Base-by-base conservation (phyloP, 2,797 vertebrate species). In the Borostomias antarcticus region DNA sequence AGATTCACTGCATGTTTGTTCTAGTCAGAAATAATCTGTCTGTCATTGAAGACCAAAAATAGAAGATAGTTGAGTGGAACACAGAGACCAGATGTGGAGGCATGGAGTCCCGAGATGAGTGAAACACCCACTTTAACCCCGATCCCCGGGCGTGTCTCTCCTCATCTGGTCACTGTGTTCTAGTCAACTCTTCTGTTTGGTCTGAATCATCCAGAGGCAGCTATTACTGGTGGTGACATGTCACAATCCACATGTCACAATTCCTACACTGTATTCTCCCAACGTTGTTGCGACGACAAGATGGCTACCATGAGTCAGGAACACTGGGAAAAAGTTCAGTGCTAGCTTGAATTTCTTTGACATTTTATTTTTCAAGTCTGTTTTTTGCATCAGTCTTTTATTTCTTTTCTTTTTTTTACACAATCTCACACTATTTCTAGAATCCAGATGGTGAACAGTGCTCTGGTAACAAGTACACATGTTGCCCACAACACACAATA, bases 191-290 rank as follows among this genome's bases (percentile, higher is more conserved):
- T n/a, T n/a, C n/a, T n/a, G n/a, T n/a, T n/a, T n/a, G n/a, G n/a
- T n/a, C n/a, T n/a, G n/a, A n/a, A 76, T 79, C 79, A n/a, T 78
- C 85, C 79, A 85, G 78, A 91, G 89, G 89, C 90, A 92, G 91
- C 90, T 91, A 91, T 80, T 81, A 85, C 83, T 76, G 79, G 79
- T 83, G 77, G 76, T 87, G 69, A 85, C 77, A 76, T 79, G 78
- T 87, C 58, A 69, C 75, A 82, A 80, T 61, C 70, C 82, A 86
- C 69, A 75, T 77, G 77, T 83, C 76, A 35, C 51, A 26, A 40
- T 53, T 53, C 17, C 21, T 25, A 35, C 73, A 76, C 66, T 28
- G 75, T 69, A 69, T 66, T 75, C 21, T 73, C 19, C 62, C 62
- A 60, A 29, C 78, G 67, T 85, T 75, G 47, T 75, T 76, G 62